Percentiles rank a stretch among this genome's conserved stretches.
Conservation (phyloP, 2,797 vertebrate species). For the Helostoma temminkii region DNA sequence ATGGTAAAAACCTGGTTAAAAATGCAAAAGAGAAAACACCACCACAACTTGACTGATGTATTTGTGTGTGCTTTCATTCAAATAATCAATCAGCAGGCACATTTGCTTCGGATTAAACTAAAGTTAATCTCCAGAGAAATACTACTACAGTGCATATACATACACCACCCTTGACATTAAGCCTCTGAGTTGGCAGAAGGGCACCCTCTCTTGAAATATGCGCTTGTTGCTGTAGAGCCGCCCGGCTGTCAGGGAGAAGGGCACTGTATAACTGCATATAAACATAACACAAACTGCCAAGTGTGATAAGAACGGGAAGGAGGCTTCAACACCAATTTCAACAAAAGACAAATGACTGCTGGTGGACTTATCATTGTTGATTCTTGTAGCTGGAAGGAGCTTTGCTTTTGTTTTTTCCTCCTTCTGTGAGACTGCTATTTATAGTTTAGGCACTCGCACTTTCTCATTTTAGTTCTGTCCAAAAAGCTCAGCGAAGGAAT, state of each 20-base stretch:
- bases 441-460: slow-evolving; percentile 46
- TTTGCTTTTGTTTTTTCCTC: slow-evolving; percentile 50
- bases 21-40: slow-evolving; percentile 2
- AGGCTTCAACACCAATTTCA: slow-evolving; percentile 71
- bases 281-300: slow-evolving; percentile 75
- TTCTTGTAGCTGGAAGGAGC: slow-evolving; percentile 64
- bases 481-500: slow-evolving; percentile 31
- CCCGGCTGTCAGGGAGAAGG: slow-evolving; percentile 69
- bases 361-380: slow-evolving; percentile 70
- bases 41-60: not conserved
- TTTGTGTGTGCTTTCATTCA: slow-evolving; percentile 28
- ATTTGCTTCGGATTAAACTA: slow-evolving; percentile 48
- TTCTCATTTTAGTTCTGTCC: slow-evolving; percentile 28
- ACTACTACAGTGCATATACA: slow-evolving; percentile 16
- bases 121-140: slow-evolving; percentile 38
- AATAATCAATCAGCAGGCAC: slow-evolving; percentile 53
- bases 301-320: slow-evolving; percentile 72
- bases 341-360: slow-evolving; percentile 79
- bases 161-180: slow-evolving; percentile 54
- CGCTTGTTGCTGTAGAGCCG: slow-evolving; percentile 42
- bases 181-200: slow-evolving; percentile 47
- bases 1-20: not conserved
- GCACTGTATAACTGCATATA: slow-evolving; percentile 72
- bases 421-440: slow-evolving; percentile 62
- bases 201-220: slow-evolving; percentile 61